Base-by-base conservation (phyloP, 2,113 vertebrate species). In the Gambusia holbrooki region DNA sequence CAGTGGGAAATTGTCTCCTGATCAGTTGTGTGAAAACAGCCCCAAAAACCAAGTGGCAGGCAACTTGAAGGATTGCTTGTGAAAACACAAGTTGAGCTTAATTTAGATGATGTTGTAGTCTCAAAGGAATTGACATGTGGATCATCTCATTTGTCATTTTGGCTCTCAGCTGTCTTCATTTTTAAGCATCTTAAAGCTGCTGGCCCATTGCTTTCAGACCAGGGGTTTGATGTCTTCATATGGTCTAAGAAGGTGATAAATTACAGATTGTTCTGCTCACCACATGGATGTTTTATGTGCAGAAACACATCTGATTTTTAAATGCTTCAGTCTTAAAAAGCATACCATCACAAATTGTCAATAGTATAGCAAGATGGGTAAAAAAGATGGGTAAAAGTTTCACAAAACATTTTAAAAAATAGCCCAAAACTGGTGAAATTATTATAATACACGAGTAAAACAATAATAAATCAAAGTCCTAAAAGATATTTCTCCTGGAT, bases 191-290 rank as follows among this genome's bases (percentile, higher is more conserved):
- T 25, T 67, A 58, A 71, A 62, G 80, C 73, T 22, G 77, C 73
- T 71, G 81, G 84, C 73, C 81, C 70, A 67, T 40, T 71, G 73
- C 28, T 64, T 75, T 72, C 7, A 32, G 74, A 71, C 70, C 73
- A n/a, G 0, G 73, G 73, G 79, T 87, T 85, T 91, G 88, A 92
- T 81, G 80, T 90, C 87, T 92, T 92, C 89, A 89, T 88, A 79
- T 70, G 79, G 79, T 80, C 80, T 73, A 62, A 88, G 83, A 42
- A 75, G 78, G 76, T 66, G 77, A 89, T 86, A 66, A 80, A 87
- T 90, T 81, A 68, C 63, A 60, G n/a, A 54, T 71, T 64, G 58
- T 61, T 62, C 69, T 73, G 28, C 48, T 77, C 82, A 40, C 80
- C 82, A 87, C 78, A 87, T 90, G 85, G 82, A 81, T 68, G 62